Base-by-base conservation (phyloP, 1,140 invertebrate genomes). In the Cydia pomonella region DNA sequence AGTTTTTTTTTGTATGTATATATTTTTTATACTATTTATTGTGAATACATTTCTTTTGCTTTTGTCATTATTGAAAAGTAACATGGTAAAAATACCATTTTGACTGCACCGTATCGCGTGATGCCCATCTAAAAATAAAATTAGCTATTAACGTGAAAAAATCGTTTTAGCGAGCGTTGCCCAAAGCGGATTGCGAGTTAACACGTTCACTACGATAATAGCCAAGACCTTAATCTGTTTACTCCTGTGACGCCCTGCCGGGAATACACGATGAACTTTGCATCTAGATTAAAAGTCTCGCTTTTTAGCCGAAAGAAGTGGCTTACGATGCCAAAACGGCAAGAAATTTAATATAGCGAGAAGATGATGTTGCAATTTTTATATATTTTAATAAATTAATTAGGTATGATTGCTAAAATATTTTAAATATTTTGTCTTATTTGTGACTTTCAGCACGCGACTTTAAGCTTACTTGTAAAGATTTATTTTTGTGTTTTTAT, bases 221-320 rank as follows among this genome's bases (percentile, higher is more conserved):
- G 53, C 53, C 18, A 59, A 59, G 53, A 59, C 53, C 21, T 23
- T 59, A 59, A 59, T 59, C 53, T 59, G 53, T 59, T 59, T 59
- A 59, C 53, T 59, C 21, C 53, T 23, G 18, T 59, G 21, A 12
- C 21, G 21, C 21, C 53, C 53, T 23, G 53, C 16, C 53, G 53
- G 53, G 53, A 59, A 59, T 59, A 23, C 53, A 5, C 21, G 53
- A 59, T 59, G 53, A 59, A 59, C 23, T 59, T 59, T 59, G 53
- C 53, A 59, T 59, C 53, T 59, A 59, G 21, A 59, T 59, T 53
- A 53, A 53, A 53, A 23, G 53, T 23, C 18, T 59, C 53, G 53
- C 21, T 21, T 23, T 59, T 59, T 59, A 18, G 21, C 10, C 21
- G 0, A 53, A 59, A 59, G 7, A 23, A 59, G 53, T 59, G 18